Conservation (phyloP, 2,888 invertebrate genomes). For the Hydroisotoma schaefferi region DNA sequence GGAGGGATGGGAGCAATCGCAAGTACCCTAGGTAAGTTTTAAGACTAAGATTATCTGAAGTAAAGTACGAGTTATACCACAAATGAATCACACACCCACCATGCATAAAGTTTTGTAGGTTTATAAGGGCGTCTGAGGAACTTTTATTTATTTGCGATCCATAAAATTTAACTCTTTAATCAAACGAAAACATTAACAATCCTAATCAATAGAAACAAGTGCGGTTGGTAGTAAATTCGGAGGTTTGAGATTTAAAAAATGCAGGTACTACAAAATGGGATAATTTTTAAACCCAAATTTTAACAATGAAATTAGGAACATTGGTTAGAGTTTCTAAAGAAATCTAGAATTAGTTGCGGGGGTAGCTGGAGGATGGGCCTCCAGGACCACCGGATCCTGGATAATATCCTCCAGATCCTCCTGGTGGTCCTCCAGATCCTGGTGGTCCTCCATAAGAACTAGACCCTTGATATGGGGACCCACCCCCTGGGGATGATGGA, state of each 20-base stretch:
- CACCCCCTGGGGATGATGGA: neutral
- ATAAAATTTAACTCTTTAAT: too few species aligned
- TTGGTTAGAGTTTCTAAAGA: neutral
- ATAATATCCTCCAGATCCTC: conserved; percentile 11
- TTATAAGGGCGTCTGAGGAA: too few species aligned
- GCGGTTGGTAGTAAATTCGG: neutral
- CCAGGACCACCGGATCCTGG: neutral
- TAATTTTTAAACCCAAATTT: too few species aligned
- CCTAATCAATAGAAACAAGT: neutral
- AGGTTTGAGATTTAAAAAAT: conserved; percentile 1
- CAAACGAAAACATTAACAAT: too few species aligned
- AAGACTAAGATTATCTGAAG: too few species aligned
- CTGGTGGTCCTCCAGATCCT: neutral
- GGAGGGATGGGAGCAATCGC: conserved; percentile 37
- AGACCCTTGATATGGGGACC: neutral
- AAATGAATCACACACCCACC: too few species aligned
- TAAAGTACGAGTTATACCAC: too few species aligned
- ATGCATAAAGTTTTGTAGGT: too few species aligned
- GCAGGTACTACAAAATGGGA: too few species aligned
- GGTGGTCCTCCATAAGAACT: neutral
- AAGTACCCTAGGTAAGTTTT: conserved; percentile 33
- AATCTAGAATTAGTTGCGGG: neutral
- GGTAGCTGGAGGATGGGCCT: neutral
- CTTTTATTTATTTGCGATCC: too few species aligned
- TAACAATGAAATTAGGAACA: neutral